Base-by-base conservation (phyloP, 2,113 vertebrate genomes). In the Dicentrarchus labrax region DNA sequence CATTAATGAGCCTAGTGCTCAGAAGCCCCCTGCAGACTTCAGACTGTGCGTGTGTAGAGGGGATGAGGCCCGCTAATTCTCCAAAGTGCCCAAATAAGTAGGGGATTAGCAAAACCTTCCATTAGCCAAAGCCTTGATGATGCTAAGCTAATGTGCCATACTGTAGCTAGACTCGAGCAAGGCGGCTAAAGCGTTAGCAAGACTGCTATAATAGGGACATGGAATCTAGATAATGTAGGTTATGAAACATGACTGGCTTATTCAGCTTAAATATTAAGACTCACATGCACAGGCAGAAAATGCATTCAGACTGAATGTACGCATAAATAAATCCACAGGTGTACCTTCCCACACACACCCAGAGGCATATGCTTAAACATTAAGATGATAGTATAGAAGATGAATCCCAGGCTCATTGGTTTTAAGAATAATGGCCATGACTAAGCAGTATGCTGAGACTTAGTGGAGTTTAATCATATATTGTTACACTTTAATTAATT, bases 21-120 rank as follows among this genome's bases (percentile, higher is more conserved):
- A 76, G 86, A 84, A 82, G 47, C 78, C 81, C 88, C 88, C 90
- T 83, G 85, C 88, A 86, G 86, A 89, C 76, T 79, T 71, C 79
- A 85, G 45, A 89, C 78, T 83, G 81, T 91, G 82, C 89, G 86
- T 30, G 88, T 87, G 90, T 87, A 83, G 78, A 85, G 72, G 54
- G 91, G 88, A 94, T 91, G 93, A 94, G 78, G 86, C 82, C 82
- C 86, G 84, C 90, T 92, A 92, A 94, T 90, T 94, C 87, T 92
- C 90, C 85, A 93, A 93, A 93, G 89, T 89, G 81, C 81, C 89
- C 71, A 86, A 88, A 93, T 94, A 89, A 92, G 82, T 84, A 84
- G 72, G 48, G 94, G 93, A 94, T 94, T 94, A 94, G 84, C 78
- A 81, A 77, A 83, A 84, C 86, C 78, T 87, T 83, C 89, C 72